Evolutionary conservation across 1,140 invertebrate species (phyloP).

Genomic region (Heliothis virescens): DNA sequence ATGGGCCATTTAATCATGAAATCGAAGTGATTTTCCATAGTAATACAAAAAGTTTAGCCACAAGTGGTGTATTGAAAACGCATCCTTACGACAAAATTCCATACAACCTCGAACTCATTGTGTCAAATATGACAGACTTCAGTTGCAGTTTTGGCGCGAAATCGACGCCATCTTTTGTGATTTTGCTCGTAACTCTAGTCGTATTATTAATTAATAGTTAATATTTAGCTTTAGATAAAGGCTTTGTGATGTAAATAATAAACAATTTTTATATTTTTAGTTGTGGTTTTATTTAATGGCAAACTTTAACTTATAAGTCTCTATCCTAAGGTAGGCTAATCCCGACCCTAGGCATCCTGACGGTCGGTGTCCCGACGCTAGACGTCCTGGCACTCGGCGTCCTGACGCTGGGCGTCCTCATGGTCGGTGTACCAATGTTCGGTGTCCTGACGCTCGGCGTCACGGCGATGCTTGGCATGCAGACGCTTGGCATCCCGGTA

Average conservation of each 20-base stretch:
- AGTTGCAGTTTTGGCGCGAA: constrained; percentile 51
- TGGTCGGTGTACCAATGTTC: too few species aligned
- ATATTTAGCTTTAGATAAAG: not conserved
- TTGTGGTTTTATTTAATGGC: constrained; percentile 13
- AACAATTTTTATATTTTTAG: constrained; percentile 26
- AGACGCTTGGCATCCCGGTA: too few species aligned
- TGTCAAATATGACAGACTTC: constrained; percentile 59
- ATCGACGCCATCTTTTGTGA: constrained; percentile 44
- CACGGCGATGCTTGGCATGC: too few species aligned
- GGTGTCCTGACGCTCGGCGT: too few species aligned
- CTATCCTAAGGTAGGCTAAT: too few species aligned
- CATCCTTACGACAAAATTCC: constrained; percentile 76
- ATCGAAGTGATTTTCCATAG: constrained; percentile 90
- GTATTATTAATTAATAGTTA: constrained; percentile 38
- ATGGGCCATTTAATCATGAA: constrained; percentile 88
- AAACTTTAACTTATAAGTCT: too few species aligned
- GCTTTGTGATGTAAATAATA: constrained; percentile 36
- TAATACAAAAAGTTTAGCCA: constrained; percentile 86
- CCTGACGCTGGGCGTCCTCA: too few species aligned
- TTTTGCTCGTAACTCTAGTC: constrained; percentile 56
- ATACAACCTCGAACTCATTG: constrained; percentile 71
- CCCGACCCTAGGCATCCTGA: too few species aligned
- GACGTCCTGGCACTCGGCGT: too few species aligned
- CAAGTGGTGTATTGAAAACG: constrained; percentile 73
- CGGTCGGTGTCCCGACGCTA: too few species aligned